Percentiles rank a stretch among this genome's conserved stretches.
Conservation (phyloP, 2,113 vertebrate species). For the Cyrtonyx montezumae region DNA sequence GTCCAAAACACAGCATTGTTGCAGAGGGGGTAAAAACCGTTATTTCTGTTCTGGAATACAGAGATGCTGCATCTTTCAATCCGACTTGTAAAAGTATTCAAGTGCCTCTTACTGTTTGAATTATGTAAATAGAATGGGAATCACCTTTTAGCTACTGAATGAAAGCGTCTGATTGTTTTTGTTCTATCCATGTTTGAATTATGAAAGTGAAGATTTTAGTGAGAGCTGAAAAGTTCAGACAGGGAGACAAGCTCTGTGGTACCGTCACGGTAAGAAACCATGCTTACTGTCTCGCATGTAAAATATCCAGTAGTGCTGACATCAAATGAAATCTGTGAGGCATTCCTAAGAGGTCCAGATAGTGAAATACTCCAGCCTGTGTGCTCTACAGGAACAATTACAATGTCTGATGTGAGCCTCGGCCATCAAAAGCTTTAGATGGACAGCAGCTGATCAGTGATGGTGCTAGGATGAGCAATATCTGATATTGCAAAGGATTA, state of each 20-base stretch:
- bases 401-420: neutral
- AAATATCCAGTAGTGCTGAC: neutral
- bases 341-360: neutral
- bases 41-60: neutral
- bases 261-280: neutral
- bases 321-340: neutral
- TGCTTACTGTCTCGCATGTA: neutral
- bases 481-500: neutral
- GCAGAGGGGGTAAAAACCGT: neutral
- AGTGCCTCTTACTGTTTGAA: neutral
- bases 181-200: neutral
- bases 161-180: neutral
- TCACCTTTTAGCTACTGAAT: neutral
- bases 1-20: neutral
- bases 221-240: neutral
- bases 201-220: neutral
- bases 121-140: neutral
- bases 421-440: accelerated
- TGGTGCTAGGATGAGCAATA: neutral
- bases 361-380: neutral
- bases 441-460: neutral
- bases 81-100: neutral
- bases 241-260: neutral
- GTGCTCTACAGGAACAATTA: neutral
- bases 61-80: neutral